Evolutionary conservation across 2,113 vertebrate species (phyloP).

Genomic region (Chunga burmeisteri): DNA sequence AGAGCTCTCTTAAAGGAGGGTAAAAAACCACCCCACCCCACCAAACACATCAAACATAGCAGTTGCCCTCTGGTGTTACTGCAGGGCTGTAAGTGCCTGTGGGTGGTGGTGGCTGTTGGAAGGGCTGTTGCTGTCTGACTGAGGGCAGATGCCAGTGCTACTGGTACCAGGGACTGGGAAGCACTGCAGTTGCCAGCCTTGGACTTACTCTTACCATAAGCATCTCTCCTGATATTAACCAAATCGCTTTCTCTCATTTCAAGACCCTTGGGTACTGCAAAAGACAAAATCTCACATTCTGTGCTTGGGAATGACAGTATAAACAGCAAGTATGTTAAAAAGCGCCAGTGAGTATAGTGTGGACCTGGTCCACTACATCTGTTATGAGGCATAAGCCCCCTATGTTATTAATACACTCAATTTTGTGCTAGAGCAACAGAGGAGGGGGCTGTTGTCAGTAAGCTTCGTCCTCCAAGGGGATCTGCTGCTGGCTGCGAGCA

Average conservation of each 20-base stretch:
- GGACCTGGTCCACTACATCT: neutral
- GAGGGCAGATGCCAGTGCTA: neutral
- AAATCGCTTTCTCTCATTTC: neutral
- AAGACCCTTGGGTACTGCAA: neutral
- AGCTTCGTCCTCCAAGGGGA: neutral
- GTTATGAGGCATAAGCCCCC: neutral
- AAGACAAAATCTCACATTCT: neutral
- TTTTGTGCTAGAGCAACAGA: neutral
- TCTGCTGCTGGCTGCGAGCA: neutral
- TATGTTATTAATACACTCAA: rapidly evolving
- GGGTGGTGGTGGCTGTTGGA: rapidly evolving
- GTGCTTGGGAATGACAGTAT: neutral
- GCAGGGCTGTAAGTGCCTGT: neutral
- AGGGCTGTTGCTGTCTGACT: neutral
- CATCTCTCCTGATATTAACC: neutral
- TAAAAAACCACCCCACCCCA: neutral
- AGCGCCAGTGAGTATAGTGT: neutral
- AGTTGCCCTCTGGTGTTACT: neutral
- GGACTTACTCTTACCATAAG: neutral
- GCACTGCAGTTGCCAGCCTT: neutral
- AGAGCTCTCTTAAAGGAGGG: neutral
- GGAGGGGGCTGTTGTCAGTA: neutral
- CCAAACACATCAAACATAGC: neutral
- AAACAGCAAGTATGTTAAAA: neutral
- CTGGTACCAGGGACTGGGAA: neutral